phyloP scores from a whole-genome alignment of 2,113 vertebrate genomes.

The Scomber scombrus region DNA sequence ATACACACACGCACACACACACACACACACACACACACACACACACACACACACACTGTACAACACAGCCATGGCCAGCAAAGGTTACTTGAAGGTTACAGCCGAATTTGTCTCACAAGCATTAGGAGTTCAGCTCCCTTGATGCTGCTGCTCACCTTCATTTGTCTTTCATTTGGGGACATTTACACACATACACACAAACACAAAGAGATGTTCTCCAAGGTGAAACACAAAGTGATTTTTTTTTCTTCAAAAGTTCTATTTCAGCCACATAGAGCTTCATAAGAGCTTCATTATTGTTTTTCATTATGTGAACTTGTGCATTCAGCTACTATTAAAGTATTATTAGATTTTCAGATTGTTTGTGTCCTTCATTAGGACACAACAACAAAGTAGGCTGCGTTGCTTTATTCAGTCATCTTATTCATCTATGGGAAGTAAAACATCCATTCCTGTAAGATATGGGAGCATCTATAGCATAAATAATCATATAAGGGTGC shows the following conservation, averaged over 20 bases:
- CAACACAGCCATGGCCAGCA: conserved; percentile 15
- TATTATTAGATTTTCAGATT: neutral
- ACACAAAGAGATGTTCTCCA: neutral
- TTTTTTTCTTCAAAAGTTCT: conserved; percentile 7
- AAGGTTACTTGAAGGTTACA: conserved; percentile 63
- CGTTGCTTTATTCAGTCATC: neutral
- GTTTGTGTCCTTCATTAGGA: neutral
- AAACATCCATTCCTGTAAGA: neutral
- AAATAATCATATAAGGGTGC: neutral
- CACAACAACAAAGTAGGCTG: neutral
- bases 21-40: conserved; percentile 6
- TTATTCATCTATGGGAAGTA: neutral
- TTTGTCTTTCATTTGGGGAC: conserved; percentile 60
- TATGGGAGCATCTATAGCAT: neutral
- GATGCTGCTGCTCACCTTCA: conserved; percentile 64
- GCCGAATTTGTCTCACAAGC: conserved; percentile 61
- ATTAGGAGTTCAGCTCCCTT: conserved; percentile 53
- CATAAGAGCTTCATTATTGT: neutral
- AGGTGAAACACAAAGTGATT: neutral
- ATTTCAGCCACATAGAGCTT: conserved; percentile 18
- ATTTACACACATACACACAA: neutral
- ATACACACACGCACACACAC: conserved; percentile 1
- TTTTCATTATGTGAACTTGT: neutral
- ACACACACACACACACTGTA: neutral
- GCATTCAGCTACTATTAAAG: no score